phyloP scores from a whole-genome alignment of 92 coral and sea anemone species.

The Virgularia gustaviana region DNA sequence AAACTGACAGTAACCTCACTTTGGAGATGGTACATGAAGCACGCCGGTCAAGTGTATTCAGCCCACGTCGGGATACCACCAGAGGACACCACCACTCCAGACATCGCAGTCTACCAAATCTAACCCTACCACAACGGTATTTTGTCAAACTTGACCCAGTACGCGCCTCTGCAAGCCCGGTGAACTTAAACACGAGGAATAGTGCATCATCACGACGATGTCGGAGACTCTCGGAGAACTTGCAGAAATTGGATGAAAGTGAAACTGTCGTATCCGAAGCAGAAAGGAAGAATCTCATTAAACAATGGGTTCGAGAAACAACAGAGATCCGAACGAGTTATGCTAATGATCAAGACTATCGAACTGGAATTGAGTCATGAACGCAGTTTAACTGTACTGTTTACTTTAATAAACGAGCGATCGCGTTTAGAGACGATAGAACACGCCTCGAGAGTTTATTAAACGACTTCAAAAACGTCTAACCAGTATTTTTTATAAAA shows the following conservation, averaged over 20 bases:
- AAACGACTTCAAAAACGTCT: too few relatives aligned
- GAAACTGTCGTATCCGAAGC: slow-evolving; percentile 1
- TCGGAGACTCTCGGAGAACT: slow-evolving; percentile 17
- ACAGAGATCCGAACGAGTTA: neutral
- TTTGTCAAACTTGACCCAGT: slow-evolving; percentile 28
- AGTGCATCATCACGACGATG: slow-evolving; percentile 17
- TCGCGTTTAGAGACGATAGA: too few relatives aligned
- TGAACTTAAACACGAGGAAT: slow-evolving; percentile 17
- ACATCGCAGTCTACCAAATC: slow-evolving; percentile 12
- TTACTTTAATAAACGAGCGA: too few relatives aligned
- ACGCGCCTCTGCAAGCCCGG: slow-evolving; percentile 11
- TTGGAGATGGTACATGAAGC: slow-evolving; percentile 8
- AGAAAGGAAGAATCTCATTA: slow-evolving; percentile 9
- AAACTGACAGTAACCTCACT: neutral
- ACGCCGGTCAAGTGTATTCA: slow-evolving; percentile 5
- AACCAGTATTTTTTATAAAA: too few relatives aligned
- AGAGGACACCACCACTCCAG: neutral
- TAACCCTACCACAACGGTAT: slow-evolving; percentile 1
- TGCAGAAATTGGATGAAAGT: slow-evolving; percentile 8
- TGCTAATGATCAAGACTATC: too few relatives aligned
- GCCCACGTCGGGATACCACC: neutral
- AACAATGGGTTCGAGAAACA: slow-evolving; percentile 21
- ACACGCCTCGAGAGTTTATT: too few relatives aligned
- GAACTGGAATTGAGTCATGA: slow-evolving; percentile 3
- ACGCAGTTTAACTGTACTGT: neutral